Percentiles rank a stretch among this genome's conserved stretches.
These are phyloP conservation scores for Crossocerus cetratus DNA, from an alignment of 2,888 invertebrate species.

Conservation along the genomic window DNA sequence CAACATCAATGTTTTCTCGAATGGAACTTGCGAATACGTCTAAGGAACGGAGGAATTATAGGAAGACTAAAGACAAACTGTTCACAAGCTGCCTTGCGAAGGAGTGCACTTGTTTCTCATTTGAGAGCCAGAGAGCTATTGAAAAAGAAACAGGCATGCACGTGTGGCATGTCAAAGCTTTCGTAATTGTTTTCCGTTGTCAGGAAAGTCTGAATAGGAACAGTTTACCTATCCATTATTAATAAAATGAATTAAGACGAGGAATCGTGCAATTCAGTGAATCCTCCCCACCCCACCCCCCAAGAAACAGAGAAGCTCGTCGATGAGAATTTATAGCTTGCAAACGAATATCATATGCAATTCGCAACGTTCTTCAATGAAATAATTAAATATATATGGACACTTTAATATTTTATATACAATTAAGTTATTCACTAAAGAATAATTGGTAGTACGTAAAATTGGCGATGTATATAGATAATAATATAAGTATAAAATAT, in stretches of 20 bases:
- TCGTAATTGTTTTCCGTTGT: constrained; percentile 46
- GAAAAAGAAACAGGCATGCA: constrained; percentile 19
- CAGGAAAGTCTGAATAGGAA: constrained; percentile 48
- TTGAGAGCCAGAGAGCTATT: constrained; percentile 31
- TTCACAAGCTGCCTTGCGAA: constrained; percentile 65
- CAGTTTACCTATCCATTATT: constrained; percentile 62
- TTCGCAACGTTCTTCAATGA: too few relatives aligned
- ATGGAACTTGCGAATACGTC: not conserved
- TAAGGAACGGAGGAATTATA: constrained; percentile 22
- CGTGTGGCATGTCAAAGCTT: constrained; percentile 44
- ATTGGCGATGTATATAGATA: too few relatives aligned
- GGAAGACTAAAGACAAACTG: constrained; percentile 48
- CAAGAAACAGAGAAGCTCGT: too few relatives aligned
- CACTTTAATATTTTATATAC: too few relatives aligned
- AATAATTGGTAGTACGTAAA: too few relatives aligned
- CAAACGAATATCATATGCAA: too few relatives aligned
- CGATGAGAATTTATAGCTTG: too few relatives aligned
- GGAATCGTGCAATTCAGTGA: constrained; percentile 24
- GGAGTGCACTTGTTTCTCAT: constrained; percentile 46
- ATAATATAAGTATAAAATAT: too few relatives aligned
- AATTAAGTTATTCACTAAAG: too few relatives aligned
- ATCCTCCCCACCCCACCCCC: too few relatives aligned
- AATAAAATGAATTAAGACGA: constrained; percentile 59
- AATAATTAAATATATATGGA: too few relatives aligned
- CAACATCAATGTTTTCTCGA: constrained; percentile 51